These are phyloP conservation scores for Drosophila fungiperda DNA, from an alignment of 2,888 invertebrate species.

Conservation along the genomic window DNA sequence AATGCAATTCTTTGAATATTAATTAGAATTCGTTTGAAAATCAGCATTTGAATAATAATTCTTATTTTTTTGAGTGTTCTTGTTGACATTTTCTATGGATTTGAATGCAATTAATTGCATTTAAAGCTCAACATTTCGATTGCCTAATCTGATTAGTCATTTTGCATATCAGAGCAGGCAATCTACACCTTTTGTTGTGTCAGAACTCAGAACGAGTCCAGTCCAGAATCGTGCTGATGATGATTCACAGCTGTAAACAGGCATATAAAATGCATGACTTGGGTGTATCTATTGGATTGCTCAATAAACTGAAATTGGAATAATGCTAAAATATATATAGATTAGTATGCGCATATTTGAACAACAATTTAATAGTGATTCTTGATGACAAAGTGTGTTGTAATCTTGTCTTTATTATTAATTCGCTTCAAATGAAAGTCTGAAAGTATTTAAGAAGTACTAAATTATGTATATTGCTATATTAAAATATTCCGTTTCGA, in stretches of 20 bases:
- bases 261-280: background rate
- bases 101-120: background rate
- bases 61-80: background rate
- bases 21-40: background rate
- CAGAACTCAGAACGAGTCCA: slow-evolving; percentile 10
- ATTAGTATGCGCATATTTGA: slow-evolving; percentile 5
- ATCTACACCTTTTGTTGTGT: slow-evolving; percentile 23
- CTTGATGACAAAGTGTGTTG: slow-evolving; percentile 23
- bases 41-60: background rate
- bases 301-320: background rate
- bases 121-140: background rate
- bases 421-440: slow-evolving; percentile 6
- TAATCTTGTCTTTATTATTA: slow-evolving; percentile 15
- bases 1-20: background rate
- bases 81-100: background rate
- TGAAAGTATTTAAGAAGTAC: slow-evolving; percentile 40
- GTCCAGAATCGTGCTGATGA: background rate
- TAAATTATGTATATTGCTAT: slow-evolving; percentile 40
- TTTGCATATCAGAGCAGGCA: slow-evolving; percentile 15
- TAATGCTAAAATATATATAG: background rate
- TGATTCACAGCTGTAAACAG: slow-evolving; percentile 38
- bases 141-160: slow-evolving; percentile 33
- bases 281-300: background rate
- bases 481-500: slow-evolving; percentile 10
- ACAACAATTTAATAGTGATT: slow-evolving; percentile 8